phyloP scores from a whole-genome alignment of 2,113 vertebrate genomes.

The Cynopterus brachyotis region DNA sequence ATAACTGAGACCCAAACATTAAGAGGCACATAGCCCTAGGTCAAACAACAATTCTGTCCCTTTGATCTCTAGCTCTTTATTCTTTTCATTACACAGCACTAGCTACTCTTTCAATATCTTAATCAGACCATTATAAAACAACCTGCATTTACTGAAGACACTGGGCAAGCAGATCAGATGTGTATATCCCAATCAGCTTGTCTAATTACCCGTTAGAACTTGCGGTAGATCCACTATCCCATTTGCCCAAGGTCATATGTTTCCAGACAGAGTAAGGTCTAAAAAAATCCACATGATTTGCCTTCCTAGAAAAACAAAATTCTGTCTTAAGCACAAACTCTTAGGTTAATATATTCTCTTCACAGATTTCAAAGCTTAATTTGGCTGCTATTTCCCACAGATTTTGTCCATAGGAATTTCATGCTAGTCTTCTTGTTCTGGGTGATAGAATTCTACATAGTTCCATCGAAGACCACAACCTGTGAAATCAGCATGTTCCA shows the following conservation, averaged over 20 bases:
- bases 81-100: constrained; percentile 20
- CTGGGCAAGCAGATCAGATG: not conserved
- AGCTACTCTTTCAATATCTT: not conserved
- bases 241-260: constrained; percentile 15
- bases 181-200: not conserved
- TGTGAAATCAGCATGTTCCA: not conserved
- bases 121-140: constrained; percentile 32
- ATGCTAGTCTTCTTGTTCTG: not conserved
- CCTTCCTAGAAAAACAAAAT: not conserved
- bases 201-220: not conserved
- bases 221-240: not conserved
- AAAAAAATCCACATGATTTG: not conserved
- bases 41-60: not conserved
- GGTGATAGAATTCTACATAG: not conserved
- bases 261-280: not conserved
- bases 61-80: not conserved
- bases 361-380: not conserved
- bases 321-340: not conserved
- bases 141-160: constrained; percentile 14
- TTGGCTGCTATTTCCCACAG: not conserved
- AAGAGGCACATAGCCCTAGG: not conserved
- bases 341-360: not conserved
- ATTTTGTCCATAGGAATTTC: not conserved
- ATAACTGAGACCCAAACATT: not conserved
- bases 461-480: not conserved